phyloP scores from a whole-genome alignment of 2,797 vertebrate species.

The Sphaeramia orbicularis region DNA sequence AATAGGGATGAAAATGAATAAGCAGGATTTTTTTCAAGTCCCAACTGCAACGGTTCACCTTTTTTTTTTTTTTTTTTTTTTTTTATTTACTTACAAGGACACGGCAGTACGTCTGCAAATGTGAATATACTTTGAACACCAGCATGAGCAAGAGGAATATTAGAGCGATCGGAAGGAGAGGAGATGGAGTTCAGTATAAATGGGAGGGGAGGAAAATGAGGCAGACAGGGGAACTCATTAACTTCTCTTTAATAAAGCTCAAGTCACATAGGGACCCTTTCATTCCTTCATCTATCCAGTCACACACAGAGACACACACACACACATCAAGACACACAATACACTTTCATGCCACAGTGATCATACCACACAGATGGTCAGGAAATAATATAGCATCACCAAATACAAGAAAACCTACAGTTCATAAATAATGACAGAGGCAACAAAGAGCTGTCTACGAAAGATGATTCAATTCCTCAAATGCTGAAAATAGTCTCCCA shows the following conservation, averaged over 20 bases:
- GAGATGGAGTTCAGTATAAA: slow-evolving; percentile 63
- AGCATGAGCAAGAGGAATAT: slow-evolving; percentile 41
- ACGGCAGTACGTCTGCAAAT: slow-evolving; percentile 22
- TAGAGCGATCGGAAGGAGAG: slow-evolving; percentile 45
- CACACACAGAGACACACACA: slow-evolving; percentile 30
- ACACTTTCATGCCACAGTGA: slow-evolving; percentile 35
- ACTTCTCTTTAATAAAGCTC: slow-evolving; percentile 82
- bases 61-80: slow-evolving; percentile 9
- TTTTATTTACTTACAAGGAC: slow-evolving; percentile 46
- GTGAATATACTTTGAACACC: slow-evolving; percentile 42
- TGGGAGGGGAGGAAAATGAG: slow-evolving; percentile 65
- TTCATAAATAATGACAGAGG: slow-evolving; percentile 20
- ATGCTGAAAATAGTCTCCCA: slow-evolving; percentile 22
- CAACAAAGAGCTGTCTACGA: not conserved
- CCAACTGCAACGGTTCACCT: slow-evolving; percentile 11
- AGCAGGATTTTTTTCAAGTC: slow-evolving; percentile 38
- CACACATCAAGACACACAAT: slow-evolving; percentile 41
- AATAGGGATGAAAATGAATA: slow-evolving; percentile 37
- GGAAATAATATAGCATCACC: slow-evolving; percentile 10
- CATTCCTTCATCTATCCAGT: slow-evolving; percentile 67
- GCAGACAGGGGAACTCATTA: slow-evolving; percentile 84
- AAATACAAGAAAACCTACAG: slow-evolving; percentile 16
- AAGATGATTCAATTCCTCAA: slow-evolving; percentile 15
- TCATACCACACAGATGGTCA: slow-evolving; percentile 43
- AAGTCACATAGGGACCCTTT: slow-evolving; percentile 74